Conservation (phyloP, 1,140 invertebrate species). For the Andrena cerasifolii region DNA sequence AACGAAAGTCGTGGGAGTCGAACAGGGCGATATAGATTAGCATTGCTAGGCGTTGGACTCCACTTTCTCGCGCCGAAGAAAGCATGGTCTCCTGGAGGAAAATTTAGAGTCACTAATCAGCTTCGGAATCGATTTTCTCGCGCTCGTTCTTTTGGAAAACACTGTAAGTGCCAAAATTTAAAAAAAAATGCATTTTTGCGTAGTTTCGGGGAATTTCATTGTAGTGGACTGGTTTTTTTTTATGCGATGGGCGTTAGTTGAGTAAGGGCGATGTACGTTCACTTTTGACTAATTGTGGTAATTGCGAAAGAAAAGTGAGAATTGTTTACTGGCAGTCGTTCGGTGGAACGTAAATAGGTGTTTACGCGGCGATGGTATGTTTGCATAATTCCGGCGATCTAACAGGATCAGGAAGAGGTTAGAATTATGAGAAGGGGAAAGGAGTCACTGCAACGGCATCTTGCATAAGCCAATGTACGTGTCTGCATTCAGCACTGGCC, state of each 20-base stretch:
- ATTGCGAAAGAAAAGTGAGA: not conserved
- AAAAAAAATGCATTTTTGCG: too few relatives aligned
- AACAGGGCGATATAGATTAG: slow-evolving; percentile 35
- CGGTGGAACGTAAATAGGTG: too few relatives aligned
- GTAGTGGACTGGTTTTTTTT: too few relatives aligned
- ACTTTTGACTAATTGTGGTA: not conserved
- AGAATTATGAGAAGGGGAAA: slow-evolving; percentile 15
- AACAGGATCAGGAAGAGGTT: slow-evolving; percentile 29
- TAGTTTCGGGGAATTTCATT: too few relatives aligned
- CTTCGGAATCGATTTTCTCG: too few relatives aligned
- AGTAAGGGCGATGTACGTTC: too few relatives aligned
- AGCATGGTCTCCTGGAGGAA: not conserved
- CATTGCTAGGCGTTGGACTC: slow-evolving; percentile 25
- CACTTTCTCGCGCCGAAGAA: slow-evolving; percentile 37
- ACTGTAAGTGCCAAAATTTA: too few relatives aligned
- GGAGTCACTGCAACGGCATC: not conserved
- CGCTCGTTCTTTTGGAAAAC: too few relatives aligned
- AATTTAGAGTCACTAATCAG: too few relatives aligned
- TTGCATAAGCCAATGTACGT: slow-evolving; percentile 17
- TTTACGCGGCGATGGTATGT: slow-evolving; percentile 13
- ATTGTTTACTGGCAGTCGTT: not conserved
- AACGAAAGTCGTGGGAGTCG: slow-evolving; percentile 61
- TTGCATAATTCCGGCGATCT: slow-evolving; percentile 31
- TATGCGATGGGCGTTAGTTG: too few relatives aligned
- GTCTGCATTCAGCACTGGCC: not conserved